Evolutionary conservation across 2,888 invertebrate species (phyloP), one percentile per base, ranked within the genome.

Genomic region (Metellina segmentata): DNA sequence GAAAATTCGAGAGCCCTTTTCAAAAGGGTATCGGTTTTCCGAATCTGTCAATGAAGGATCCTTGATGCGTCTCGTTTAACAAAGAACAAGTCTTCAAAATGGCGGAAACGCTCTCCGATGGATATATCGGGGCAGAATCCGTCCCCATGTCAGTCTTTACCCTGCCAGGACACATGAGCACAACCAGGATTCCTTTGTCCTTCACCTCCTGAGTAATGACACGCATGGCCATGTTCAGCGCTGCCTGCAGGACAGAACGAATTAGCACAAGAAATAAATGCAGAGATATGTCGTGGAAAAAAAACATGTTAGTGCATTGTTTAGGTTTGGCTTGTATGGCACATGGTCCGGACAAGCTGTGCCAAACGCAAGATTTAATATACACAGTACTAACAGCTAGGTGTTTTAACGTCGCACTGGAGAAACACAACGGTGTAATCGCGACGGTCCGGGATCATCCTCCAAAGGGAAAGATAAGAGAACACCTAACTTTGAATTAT

Each of bases 61-160:
- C 89, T 20, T 77, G 74, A 11, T 89, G 83, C 0, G 72, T 75
- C 13, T 77, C 82, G 69, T 89, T 51, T 13, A 89, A 71, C 11
- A 7, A 52, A 7, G 61, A 19, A n/a, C 82, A 48, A 7, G 77
- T 81, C 51, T 81, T 81, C 11, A 86, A 7, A 7, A 91, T 79
- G 48, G 16, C 19, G 7, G 49, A n/a, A 8, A 81, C 86, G 53
- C 86, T 86, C 8, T 91, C 91, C 19, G 52, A 53, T 11, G 53
- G n/a, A 7, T 77, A 48, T 7, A 86, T 1, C 1, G 52, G 20
- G 52, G 81, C 91, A 8, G 51, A 7, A 13, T 86, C 71, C 0
- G 78, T 48, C 0, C 86, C 91, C 81, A 91, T 91, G n/a, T 86
- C 77, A 9, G 91, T 91, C 75, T 91, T 81, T 16, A 86, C 86